Evolutionary conservation across 2,113 vertebrate genomes (phyloP), one percentile per base, ranked within the genome.

Genomic region (Anoplopoma fimbria): DNA sequence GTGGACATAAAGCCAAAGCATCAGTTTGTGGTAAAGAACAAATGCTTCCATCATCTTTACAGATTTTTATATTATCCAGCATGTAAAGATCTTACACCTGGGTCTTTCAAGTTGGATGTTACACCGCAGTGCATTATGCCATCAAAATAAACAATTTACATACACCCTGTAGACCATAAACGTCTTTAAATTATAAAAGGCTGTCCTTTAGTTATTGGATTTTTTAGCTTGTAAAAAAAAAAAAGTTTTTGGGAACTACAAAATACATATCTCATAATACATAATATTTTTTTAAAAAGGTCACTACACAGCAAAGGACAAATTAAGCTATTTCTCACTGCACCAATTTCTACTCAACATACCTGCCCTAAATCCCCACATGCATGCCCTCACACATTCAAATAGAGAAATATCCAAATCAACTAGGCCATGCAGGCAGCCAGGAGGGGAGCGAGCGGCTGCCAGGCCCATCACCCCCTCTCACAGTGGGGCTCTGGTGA

Each of bases 381-480:
- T 71, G 25, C 65, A 71, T 58, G 55, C 19, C 67, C 57, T 58
- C 74, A 53, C 70, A 79, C 36, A 53, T 55, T 45, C 34, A 21
- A 25, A 64, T 0, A 60, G 62, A 29, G 19, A 62, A 67, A 81
- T 53, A 84, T 82, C 90, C 68, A 84, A 83, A 84, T 87, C 83
- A 93, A 91, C 74, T 90, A 91, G 89, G 86, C 85, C 88, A 92
- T 60, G 83, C 75, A 83, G 79, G 74, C 75, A 86, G 79, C 47
- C 65, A 81, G 78, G 62, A 77, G 49, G 69, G 64, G 61, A 70
- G 58, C 65, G 42, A 51, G 81, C 75, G 10, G 70, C 79, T 91
- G 86, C 82, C 84, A 90, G 79, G 72, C 63, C 83, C 68, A 63
- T 75, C 53, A 38, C 79, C 77, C 64, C 49, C 77, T 33, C 77